Evolutionary conservation across 2,888 invertebrate species (phyloP).

Genomic region (Eristalis tenax): DNA sequence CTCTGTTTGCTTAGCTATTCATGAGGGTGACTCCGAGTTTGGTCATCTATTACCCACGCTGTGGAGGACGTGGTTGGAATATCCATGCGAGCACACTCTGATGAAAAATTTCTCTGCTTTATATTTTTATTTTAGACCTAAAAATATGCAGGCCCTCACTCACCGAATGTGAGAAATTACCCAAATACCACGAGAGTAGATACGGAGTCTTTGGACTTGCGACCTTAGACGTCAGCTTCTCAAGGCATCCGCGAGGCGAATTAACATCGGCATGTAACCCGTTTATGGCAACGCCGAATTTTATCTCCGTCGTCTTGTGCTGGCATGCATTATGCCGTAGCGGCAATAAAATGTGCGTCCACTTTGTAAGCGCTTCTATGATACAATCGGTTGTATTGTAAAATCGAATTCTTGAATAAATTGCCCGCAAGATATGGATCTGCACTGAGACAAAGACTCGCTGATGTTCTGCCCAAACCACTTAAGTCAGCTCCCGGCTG

Average conservation of each 20-base stretch:
- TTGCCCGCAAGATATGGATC: not conserved
- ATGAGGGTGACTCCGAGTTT: not conserved
- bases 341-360: not conserved
- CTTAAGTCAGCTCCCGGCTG: not conserved
- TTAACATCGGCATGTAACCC: not conserved
- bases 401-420: not conserved
- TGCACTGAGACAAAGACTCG: not conserved
- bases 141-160: not conserved
- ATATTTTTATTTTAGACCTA: not conserved
- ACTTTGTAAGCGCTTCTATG: not conserved
- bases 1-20: not conserved
- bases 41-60: constrained; percentile 1
- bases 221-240: not conserved
- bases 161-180: not conserved
- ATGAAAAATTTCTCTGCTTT: not conserved
- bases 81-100: not conserved
- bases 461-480: not conserved
- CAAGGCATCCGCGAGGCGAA: not conserved
- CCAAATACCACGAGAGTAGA: not conserved
- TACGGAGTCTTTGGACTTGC: not conserved
- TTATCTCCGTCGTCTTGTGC: not conserved
- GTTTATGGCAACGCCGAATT: not conserved
- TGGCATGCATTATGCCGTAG: not conserved
- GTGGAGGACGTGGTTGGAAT: constrained; percentile 11
- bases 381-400: not conserved